A percentile compares a stretch with the other conserved stretches of the same genome.
These are phyloP conservation scores for Bos indicus DNA, from an alignment of 2,113 vertebrate species.

Conservation along the genomic window DNA sequence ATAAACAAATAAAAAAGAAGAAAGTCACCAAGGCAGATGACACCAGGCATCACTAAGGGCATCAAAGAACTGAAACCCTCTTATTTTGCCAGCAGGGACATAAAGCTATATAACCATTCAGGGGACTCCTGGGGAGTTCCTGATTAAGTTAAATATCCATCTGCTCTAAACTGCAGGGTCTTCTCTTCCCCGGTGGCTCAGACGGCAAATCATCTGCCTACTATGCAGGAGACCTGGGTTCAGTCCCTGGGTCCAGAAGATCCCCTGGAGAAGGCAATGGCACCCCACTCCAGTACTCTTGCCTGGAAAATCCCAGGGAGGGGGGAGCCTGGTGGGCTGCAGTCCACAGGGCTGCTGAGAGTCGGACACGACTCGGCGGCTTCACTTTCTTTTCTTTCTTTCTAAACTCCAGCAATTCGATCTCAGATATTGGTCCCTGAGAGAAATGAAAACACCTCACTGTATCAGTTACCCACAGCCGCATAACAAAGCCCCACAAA, in stretches of 20 bases:
- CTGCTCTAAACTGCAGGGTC: neutral
- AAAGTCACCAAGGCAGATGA: rapidly evolving
- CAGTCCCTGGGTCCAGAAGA: neutral
- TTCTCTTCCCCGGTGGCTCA: neutral
- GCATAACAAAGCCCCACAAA: neutral
- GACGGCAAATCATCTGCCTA: neutral
- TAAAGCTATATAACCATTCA: rapidly evolving
- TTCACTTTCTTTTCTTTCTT: neutral
- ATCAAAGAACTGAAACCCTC: rapidly evolving
- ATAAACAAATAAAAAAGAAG: neutral
- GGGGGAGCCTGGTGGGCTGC: too few relatives aligned
- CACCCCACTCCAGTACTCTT: neutral
- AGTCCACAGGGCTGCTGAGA: neutral
- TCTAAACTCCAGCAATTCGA: neutral
- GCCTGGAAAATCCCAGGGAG: neutral
- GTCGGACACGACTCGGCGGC: neutral
- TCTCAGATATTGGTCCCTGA: too few relatives aligned
- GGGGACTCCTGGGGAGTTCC: too few relatives aligned
- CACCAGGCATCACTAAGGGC: too few relatives aligned
- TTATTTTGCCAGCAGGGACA: neutral
- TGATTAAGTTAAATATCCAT: too few relatives aligned
- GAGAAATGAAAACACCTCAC: neutral
- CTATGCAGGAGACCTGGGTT: rapidly evolving
- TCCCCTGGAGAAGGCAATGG: neutral
- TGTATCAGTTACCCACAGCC: too few relatives aligned